Base-by-base conservation (phyloP, 2,113 vertebrate genomes). In the Cyprinodon brontotheroides region DNA sequence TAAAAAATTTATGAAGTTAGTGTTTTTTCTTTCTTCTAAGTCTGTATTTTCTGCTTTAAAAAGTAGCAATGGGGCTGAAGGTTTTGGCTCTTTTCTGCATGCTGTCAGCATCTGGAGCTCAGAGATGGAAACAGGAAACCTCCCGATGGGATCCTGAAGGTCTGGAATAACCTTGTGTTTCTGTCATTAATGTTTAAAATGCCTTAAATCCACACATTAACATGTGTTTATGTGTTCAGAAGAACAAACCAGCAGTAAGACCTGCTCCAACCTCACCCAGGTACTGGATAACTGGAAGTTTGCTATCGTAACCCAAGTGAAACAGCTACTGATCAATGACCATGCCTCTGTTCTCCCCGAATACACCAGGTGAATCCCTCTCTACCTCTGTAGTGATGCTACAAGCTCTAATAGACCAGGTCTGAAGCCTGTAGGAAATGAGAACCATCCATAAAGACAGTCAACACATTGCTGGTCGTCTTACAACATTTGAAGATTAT, bases 201-300 rank as follows among this genome's bases (percentile, higher is more conserved):
- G 6, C 17, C 8, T 57, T 57, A 20, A 57, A 3, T 2, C 9
- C 3, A 57, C 17, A n/a, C 8, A 0, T 20, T 57, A 9, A 57
- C 50, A 57, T 8, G 8, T 0, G n/a, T 57, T 9, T 57, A 6
- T 57, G 4, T 57, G 17, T 57, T n/a, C 7, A 57, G 86, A 90
- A 74, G 85, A 86, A 43, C 0, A 76, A 3, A n/a, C 50, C 50
- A 57, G 50, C 20, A 57, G 50, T 7, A 93, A 86, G 76, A 92
- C 93, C 20, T 97, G 96, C 7, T 93, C 96, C 78, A 97, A 97
- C 88, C 87, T 97, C 67, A 96, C 96, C 38, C 92, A 94, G 65
- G 93, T 97, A 0, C 86, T 97, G 92, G 96, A 97, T 90, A 97
- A 97, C 91, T 97, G 96, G 96, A 96, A 95, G 77, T 97, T 94